These are phyloP conservation scores for Pteropus alecto DNA, from an alignment of 2,113 vertebrate species.

Conservation along the genomic window DNA sequence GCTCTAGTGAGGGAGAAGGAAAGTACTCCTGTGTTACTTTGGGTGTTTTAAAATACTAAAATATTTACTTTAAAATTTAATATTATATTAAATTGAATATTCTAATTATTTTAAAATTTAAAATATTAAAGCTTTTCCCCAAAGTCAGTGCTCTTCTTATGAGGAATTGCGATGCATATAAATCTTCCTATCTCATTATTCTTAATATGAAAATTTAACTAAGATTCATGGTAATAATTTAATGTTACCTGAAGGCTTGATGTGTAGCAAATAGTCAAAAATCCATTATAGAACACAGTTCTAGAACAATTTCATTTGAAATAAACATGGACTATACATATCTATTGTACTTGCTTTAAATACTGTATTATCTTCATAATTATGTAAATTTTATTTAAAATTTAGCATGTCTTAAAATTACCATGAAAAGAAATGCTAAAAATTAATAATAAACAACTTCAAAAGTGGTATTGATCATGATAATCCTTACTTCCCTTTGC, in stretches of 20 bases:
- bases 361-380: background rate
- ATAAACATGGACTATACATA: background rate
- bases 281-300: background rate
- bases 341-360: background rate
- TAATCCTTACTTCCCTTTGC: background rate
- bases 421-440: background rate
- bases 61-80: background rate
- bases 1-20: background rate
- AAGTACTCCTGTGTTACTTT: background rate
- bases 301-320: background rate
- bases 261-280: background rate
- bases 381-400: background rate
- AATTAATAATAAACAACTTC: background rate
- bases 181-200: background rate
- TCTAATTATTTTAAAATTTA: background rate
- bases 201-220: constrained; percentile 4
- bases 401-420: background rate
- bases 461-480: background rate
- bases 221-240: background rate
- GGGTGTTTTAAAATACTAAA: background rate
- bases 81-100: background rate
- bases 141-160: background rate
- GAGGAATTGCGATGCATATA: background rate
- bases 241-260: background rate
- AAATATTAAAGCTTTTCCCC: background rate